Conservation (phyloP, 1,140 invertebrate species). For the Zaprionus ghesquierei region DNA sequence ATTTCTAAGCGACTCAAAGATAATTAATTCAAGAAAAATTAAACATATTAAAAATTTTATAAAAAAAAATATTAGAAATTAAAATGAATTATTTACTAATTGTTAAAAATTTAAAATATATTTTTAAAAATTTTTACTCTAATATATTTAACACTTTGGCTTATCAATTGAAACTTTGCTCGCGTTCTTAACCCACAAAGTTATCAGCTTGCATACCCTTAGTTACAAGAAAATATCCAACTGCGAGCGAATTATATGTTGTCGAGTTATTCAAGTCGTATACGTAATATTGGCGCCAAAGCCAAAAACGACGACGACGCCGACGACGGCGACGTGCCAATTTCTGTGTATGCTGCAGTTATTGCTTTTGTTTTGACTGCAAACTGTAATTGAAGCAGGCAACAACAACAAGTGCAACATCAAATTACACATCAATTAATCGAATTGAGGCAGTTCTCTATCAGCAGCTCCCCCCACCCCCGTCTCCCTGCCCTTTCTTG, state of each 20-base stretch:
- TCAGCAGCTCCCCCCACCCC: not conserved
- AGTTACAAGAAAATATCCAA: too few relatives aligned
- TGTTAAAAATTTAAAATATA: too few relatives aligned
- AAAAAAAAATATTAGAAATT: too few relatives aligned
- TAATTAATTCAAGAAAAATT: too few relatives aligned
- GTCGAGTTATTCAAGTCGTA: not conserved
- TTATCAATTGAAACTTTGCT: not conserved
- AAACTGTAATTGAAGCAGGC: not conserved
- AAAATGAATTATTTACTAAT: too few relatives aligned
- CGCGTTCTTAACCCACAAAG: not conserved
- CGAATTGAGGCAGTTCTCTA: constrained; percentile 16
- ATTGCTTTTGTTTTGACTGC: constrained; percentile 17
- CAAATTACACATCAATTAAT: constrained; percentile 49
- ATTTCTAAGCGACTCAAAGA: too few relatives aligned
- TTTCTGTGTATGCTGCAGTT: constrained; percentile 1
- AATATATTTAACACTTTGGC: too few relatives aligned
- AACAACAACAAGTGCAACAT: constrained; percentile 13
- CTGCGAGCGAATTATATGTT: too few relatives aligned
- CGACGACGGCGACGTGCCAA: constrained; percentile 7
- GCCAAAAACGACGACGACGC: not conserved
- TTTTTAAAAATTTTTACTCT: too few relatives aligned
- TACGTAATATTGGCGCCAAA: constrained; percentile 27
- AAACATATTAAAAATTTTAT: too few relatives aligned
- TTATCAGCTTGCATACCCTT: not conserved
- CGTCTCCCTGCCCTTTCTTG: not conserved